Evolutionary conservation across 1,140 invertebrate genomes (phyloP).

Genomic region (Eciton burchellii): DNA sequence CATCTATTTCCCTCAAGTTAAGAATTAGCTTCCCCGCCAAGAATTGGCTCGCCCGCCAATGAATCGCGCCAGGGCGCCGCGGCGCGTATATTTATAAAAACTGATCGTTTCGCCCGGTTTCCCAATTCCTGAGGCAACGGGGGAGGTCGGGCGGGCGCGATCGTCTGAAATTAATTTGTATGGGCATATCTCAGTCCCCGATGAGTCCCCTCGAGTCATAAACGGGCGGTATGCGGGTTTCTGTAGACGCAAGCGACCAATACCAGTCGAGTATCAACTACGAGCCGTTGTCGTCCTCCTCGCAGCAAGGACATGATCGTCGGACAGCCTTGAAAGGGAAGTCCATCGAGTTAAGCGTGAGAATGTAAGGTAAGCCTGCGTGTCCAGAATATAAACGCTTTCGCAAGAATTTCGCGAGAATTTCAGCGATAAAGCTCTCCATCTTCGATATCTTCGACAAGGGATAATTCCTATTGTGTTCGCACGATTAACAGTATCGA

Average conservation of each 20-base stretch:
- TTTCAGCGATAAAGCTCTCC: too few relatives aligned
- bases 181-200: conserved; percentile 63
- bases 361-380: conserved; percentile 37
- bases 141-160: too few relatives aligned
- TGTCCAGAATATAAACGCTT: too few relatives aligned
- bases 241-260: conserved; percentile 1
- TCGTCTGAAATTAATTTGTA: conserved; percentile 78
- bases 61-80: conserved; percentile 38
- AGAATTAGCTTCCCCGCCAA: conserved; percentile 60
- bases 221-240: conserved; percentile 76
- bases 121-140: conserved; percentile 75
- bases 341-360: neutral
- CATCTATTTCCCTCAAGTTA: conserved; percentile 23
- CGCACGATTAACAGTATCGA: neutral
- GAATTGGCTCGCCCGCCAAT: too few relatives aligned
- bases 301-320: too few relatives aligned
- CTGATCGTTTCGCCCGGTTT: conserved; percentile 79
- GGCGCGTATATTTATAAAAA: conserved; percentile 72
- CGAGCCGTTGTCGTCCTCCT: too few relatives aligned
- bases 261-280: neutral
- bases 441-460: too few relatives aligned
- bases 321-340: neutral
- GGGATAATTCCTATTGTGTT: too few relatives aligned
- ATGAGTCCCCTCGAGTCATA: conserved; percentile 14
- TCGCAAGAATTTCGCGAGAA: too few relatives aligned